A percentile compares a stretch with the other conserved stretches of the same genome.
Conservation (phyloP, 2,113 vertebrate genomes). For the Calidris pygmaea region DNA sequence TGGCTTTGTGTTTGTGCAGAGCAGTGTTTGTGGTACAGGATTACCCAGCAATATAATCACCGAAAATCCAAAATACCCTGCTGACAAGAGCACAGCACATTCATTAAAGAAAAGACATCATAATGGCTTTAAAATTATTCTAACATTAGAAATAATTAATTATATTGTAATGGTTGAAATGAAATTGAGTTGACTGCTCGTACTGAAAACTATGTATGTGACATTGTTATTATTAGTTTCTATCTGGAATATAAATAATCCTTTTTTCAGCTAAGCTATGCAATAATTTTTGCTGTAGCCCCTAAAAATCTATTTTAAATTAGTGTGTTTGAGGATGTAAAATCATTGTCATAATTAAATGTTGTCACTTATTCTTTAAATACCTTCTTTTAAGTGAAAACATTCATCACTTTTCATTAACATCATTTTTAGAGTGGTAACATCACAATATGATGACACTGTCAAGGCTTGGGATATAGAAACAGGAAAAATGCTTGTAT, state of each 20-base stretch:
- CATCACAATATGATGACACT: slow-evolving; percentile 78
- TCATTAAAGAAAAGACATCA: background rate
- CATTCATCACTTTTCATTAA: background rate
- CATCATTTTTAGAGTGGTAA: slow-evolving; percentile 68
- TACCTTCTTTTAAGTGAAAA: background rate
- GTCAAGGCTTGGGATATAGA: slow-evolving; percentile 77
- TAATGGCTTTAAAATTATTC: background rate
- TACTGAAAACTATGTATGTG: background rate
- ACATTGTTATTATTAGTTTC: background rate
- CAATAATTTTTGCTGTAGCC: background rate
- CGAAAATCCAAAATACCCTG: background rate
- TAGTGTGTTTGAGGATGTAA: background rate
- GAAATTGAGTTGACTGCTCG: background rate
- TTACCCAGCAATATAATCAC: slow-evolving; percentile 39
- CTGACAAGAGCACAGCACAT: background rate
- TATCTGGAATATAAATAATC: background rate
- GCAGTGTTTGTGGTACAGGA: background rate
- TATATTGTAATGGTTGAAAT: background rate
- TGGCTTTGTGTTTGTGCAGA: slow-evolving; percentile 26
- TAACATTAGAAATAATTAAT: background rate
- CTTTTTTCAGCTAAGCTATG: background rate
- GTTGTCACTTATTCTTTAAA: background rate
- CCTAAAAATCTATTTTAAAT: background rate
- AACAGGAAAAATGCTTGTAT: slow-evolving; percentile 78
- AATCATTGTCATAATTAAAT: background rate